Evolutionary conservation across 2,113 vertebrate species (phyloP), one percentile per base, ranked within the genome.

Genomic region (Takifugu bimaculatus): DNA sequence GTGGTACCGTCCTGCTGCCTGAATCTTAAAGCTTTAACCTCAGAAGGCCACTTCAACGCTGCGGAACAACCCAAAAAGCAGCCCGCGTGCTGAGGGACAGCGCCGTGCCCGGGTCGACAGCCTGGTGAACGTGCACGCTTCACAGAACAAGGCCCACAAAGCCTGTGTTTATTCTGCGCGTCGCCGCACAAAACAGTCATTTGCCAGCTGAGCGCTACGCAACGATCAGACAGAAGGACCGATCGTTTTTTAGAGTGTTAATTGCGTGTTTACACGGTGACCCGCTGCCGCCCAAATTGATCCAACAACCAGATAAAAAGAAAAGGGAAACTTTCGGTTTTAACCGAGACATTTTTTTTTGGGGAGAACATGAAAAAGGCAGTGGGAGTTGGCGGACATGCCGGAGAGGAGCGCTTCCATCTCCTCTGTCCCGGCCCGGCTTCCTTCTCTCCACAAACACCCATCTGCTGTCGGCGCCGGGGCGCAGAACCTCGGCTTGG

Each of bases 381-480:
- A 72, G 74, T 57, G 49, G 60, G 69, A 14, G 64, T 69, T 43
- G 69, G 74, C 52, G 59, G 67, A 44, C 47, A 53, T 54, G 59
- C 66, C 43, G 65, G 55, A 32, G 58, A 60, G 58, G 70, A 80
- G 70, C 58, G 48, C 65, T 50, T 50, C 45, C 65, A 43, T 47
- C n/a, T 74, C 63, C 60, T 75, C 57, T 68, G 59, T 54, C 64
- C 69, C 13, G 13, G 42, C 62, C 48, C 50, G 48, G 25, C 12
- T 55, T 29, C 15, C 32, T 72, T 7, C 20, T 20, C 20, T 47
- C 50, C 80, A 76, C 75, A 65, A 78, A 72, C 80, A 54, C 65
- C 84, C 85, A 86, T 87, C 85, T 87, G 87, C 70, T 81, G 63
- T 59, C 20, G 69, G 82, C 81, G 80, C 81, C 79, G 79, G 79